Evolutionary conservation across 2,113 vertebrate species (phyloP).

Genomic region (Eptesicus fuscus): DNA sequence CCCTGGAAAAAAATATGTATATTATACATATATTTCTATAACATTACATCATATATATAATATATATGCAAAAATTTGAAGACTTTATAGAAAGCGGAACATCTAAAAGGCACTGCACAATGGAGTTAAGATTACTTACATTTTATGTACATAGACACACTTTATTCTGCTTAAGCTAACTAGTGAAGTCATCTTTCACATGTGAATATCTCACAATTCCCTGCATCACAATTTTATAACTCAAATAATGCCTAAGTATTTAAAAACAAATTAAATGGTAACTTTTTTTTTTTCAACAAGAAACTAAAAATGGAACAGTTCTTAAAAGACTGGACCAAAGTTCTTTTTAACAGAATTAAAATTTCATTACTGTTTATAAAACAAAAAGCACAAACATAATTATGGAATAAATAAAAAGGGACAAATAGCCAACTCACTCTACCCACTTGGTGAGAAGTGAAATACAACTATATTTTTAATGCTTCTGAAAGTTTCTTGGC

Average conservation of each 20-base stretch:
- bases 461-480: constrained; percentile 60
- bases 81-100: constrained; percentile 84
- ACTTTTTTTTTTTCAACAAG: constrained; percentile 44
- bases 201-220: constrained; percentile 64
- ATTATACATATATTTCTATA: constrained; percentile 89
- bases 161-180: constrained; percentile 60
- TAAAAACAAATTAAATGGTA: constrained; percentile 52
- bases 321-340: constrained; percentile 57
- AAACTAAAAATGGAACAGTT: constrained; percentile 63
- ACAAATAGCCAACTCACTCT: constrained; percentile 46
- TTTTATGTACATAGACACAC: constrained; percentile 76
- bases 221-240: constrained; percentile 71
- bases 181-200: constrained; percentile 30
- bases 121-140: constrained; percentile 76
- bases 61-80: constrained; percentile 85
- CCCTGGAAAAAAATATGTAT: constrained; percentile 89
- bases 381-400: constrained; percentile 64
- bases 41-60: constrained; percentile 88
- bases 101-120: constrained; percentile 87
- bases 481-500: constrained; percentile 67
- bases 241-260: constrained; percentile 62
- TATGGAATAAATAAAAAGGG: constrained; percentile 74
- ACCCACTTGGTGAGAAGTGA: constrained; percentile 32
- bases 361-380: constrained; percentile 4
- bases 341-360: constrained; percentile 42